Evolutionary conservation across 2,113 vertebrate species (phyloP).

Genomic region (Numenius arquata): DNA sequence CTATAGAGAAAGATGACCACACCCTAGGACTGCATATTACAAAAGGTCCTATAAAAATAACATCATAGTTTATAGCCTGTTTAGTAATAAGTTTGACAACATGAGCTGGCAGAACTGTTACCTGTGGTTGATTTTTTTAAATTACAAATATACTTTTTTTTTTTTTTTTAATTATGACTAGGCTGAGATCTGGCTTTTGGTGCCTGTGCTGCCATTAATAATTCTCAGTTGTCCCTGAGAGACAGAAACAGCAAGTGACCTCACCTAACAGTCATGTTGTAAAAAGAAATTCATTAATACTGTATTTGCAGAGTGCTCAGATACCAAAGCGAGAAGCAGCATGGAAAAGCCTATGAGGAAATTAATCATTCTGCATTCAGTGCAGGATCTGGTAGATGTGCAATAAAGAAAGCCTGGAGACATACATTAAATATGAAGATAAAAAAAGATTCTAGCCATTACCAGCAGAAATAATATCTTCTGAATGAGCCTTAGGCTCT

Average conservation of each 20-base stretch:
- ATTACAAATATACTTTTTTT: not conserved
- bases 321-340: not conserved
- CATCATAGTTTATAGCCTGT: not conserved
- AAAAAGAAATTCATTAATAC: slow-evolving; percentile 49
- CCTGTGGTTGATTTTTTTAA: rapidly evolving
- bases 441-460: slow-evolving; percentile 21
- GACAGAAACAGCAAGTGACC: not conserved
- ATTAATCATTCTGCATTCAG: slow-evolving; percentile 54
- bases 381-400: slow-evolving; percentile 10
- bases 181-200: not conserved
- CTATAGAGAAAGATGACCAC: not conserved
- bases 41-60: not conserved
- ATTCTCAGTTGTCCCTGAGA: not conserved
- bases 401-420: slow-evolving; percentile 11
- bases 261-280: not conserved
- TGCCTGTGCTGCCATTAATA: not conserved
- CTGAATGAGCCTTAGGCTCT: slow-evolving; percentile 19
- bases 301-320: slow-evolving; percentile 2
- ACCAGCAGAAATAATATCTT: slow-evolving; percentile 32
- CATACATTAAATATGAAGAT: slow-evolving; percentile 50
- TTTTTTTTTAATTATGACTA: not conserved
- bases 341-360: not conserved
- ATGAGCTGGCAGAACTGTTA: not conserved
- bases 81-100: not conserved
- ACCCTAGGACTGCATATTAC: not conserved